These are phyloP conservation scores for Emberiza fucata DNA, from an alignment of 2,113 vertebrate genomes.

Conservation along the genomic window DNA sequence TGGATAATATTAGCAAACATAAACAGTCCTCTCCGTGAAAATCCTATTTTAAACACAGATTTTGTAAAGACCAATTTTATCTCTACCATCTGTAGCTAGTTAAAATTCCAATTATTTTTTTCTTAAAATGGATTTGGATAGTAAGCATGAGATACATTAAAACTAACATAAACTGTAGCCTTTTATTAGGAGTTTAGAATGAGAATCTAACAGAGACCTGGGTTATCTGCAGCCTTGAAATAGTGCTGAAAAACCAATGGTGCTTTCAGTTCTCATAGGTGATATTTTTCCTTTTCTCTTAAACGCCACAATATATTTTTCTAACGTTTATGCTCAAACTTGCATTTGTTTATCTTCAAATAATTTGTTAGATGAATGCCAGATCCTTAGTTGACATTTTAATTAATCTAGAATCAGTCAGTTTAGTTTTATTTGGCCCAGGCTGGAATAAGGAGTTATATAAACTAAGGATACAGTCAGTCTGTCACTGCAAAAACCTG, in stretches of 20 bases:
- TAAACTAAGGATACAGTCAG: background rate
- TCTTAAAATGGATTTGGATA: background rate
- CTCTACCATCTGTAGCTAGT: constrained; percentile 18
- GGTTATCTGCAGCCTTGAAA: constrained; percentile 8
- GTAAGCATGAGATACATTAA: background rate
- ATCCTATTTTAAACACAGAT: constrained; percentile 17
- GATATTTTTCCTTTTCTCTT: background rate
- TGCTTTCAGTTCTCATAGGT: background rate
- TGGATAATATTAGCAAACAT: constrained; percentile 23
- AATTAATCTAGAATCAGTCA: background rate
- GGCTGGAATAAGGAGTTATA: background rate
- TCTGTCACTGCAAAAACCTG: background rate
- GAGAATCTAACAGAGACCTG: background rate
- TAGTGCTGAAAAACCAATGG: background rate
- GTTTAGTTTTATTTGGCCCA: background rate
- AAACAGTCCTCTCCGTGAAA: background rate
- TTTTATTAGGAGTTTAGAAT: background rate
- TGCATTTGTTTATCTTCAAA: background rate
- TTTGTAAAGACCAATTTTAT: background rate
- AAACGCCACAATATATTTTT: background rate
- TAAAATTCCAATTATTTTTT: constrained; percentile 32
- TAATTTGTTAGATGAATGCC: background rate
- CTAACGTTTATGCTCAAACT: background rate
- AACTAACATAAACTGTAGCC: background rate
- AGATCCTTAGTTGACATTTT: background rate